phyloP scores from a whole-genome alignment of 2,113 vertebrate species.

The Pituophis catenifer region DNA sequence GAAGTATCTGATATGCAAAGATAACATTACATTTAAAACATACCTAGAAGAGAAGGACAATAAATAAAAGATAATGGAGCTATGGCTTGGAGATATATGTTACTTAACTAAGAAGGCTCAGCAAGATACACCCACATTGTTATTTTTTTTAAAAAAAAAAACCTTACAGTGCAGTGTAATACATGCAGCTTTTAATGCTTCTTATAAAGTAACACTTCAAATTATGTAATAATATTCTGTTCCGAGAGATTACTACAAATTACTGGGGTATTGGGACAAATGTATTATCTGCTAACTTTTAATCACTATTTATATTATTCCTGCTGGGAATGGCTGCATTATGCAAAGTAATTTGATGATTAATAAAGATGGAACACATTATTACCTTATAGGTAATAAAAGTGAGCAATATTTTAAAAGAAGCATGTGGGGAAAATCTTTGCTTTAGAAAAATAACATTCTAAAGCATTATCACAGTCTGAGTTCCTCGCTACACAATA shows the following conservation, averaged over 20 bases:
- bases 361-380: conserved; percentile 5
- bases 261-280: background rate
- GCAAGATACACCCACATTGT: background rate
- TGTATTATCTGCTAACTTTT: conserved; percentile 4
- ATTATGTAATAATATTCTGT: background rate
- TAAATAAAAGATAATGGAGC: background rate
- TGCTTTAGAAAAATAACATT: background rate
- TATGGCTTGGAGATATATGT: background rate
- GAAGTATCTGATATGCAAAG: background rate
- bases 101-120: conserved; percentile 16
- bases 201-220: background rate
- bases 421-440: background rate
- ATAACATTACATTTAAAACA: background rate
- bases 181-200: background rate
- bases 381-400: background rate
- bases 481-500: background rate
- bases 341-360: background rate
- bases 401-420: background rate
- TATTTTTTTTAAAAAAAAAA: background rate
- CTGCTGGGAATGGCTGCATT: background rate
- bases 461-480: background rate
- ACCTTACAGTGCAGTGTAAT: background rate
- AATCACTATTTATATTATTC: background rate
- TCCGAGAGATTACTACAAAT: background rate
- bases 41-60: background rate